Evolutionary conservation across 2,113 vertebrate genomes (phyloP).

Genomic region (Sorex fumeus): DNA sequence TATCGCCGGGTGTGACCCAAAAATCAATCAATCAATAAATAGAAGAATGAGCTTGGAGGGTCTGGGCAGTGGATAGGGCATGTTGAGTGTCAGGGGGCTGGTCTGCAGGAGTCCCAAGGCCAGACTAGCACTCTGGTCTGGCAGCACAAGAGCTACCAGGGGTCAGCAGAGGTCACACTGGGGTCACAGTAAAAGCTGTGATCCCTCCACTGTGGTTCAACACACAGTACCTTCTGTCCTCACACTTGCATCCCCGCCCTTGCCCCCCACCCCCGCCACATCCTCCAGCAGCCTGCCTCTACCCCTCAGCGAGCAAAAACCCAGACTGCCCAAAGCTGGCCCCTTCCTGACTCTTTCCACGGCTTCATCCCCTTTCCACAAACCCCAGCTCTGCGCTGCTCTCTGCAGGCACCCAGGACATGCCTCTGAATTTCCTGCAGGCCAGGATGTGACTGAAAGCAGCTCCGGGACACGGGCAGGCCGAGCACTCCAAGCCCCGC

Average conservation of each 20-base stretch:
- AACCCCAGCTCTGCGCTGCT: neutral
- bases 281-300: neutral
- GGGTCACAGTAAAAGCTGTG: neutral
- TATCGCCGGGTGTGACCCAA: too few relatives aligned
- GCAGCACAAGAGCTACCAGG: neutral
- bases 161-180: neutral
- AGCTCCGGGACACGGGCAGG: neutral
- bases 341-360: too few relatives aligned
- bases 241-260: neutral
- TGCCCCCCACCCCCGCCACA: neutral
- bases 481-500: neutral
- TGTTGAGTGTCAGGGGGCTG: neutral
- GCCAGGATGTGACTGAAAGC: neutral
- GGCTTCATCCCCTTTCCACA: neutral
- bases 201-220: neutral
- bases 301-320: neutral
- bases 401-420: too few relatives aligned
- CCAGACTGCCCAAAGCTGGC: neutral
- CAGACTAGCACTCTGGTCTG: neutral
- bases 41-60: neutral
- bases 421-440: neutral
- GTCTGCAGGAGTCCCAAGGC: neutral
- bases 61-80: fast-evolving
- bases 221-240: neutral
- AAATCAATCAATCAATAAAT: too few relatives aligned